phyloP scores from a whole-genome alignment of 2,113 vertebrate genomes.

The Pedionomus torquatus region DNA sequence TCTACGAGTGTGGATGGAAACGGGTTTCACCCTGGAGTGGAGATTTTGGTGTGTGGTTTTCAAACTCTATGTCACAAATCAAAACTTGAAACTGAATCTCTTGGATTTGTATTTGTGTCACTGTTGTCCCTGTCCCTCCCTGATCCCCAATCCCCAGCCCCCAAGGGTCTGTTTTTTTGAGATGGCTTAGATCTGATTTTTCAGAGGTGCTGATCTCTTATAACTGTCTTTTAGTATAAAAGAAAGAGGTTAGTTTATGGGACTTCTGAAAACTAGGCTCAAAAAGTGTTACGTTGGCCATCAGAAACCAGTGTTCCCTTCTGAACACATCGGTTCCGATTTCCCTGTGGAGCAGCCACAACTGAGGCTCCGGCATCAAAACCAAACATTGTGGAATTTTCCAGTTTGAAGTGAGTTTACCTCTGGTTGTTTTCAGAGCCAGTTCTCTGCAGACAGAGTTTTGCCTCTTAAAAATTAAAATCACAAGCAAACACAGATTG shows the following conservation, averaged over 20 bases:
- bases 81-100: neutral
- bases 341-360: neutral
- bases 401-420: neutral
- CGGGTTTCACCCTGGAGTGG: slow-evolving; percentile 79
- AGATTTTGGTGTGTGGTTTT: slow-evolving; percentile 60
- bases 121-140: neutral
- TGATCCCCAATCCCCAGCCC: neutral
- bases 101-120: neutral
- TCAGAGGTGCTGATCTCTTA: neutral
- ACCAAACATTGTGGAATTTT: neutral
- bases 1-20: slow-evolving; percentile 62
- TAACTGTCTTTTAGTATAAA: neutral
- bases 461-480: neutral
- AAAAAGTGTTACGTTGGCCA: neutral
- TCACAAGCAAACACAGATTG: neutral
- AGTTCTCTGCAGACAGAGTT: neutral
- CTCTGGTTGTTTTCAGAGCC: neutral
- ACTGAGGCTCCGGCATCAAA: neutral
- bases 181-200: neutral
- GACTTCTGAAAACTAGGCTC: neutral
- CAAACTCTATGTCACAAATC: neutral
- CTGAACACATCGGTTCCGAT: neutral
- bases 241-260: neutral
- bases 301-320: neutral
- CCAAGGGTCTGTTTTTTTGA: neutral